These are phyloP conservation scores for Xiphias gladius DNA, from an alignment of 2,113 vertebrate genomes.

Conservation along the genomic window DNA sequence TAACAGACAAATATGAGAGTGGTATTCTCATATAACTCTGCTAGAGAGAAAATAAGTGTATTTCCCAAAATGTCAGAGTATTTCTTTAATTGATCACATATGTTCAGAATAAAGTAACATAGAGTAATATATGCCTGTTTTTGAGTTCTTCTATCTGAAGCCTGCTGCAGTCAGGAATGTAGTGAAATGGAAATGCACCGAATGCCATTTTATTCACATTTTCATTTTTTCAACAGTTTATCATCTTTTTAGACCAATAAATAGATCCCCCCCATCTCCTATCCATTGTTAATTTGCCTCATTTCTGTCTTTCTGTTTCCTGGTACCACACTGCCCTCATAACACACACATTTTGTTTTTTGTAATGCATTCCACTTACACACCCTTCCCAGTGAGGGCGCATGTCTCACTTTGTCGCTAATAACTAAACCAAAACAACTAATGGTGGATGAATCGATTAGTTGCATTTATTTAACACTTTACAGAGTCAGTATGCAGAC, in stretches of 20 bases:
- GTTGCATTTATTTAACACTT: neutral
- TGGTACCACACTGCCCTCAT: constrained; percentile 20
- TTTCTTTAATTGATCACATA: too few species aligned
- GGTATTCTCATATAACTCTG: too few species aligned
- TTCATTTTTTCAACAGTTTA: neutral
- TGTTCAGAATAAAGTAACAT: too few species aligned
- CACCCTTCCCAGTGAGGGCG: neutral
- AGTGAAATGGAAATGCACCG: too few species aligned
- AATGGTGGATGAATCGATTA: neutral
- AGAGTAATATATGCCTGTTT: too few species aligned
- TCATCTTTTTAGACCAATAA: too few species aligned
- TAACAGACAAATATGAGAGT: neutral
- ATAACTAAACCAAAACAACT: constrained; percentile 20
- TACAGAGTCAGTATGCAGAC: too few species aligned
- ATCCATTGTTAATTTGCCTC: constrained; percentile 22
- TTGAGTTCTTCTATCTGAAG: too few species aligned
- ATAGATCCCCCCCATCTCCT: neutral
- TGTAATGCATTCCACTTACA: neutral
- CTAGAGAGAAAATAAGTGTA: too few species aligned
- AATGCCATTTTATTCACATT: neutral
- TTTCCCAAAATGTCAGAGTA: too few species aligned
- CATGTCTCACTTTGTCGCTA: constrained; percentile 34
- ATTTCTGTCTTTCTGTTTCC: constrained; percentile 39
- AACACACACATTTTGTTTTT: too few species aligned
- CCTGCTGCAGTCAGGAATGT: too few species aligned